These are phyloP conservation scores for Halesus radiatus DNA, from an alignment of 1,140 invertebrate species.

Conservation along the genomic window DNA sequence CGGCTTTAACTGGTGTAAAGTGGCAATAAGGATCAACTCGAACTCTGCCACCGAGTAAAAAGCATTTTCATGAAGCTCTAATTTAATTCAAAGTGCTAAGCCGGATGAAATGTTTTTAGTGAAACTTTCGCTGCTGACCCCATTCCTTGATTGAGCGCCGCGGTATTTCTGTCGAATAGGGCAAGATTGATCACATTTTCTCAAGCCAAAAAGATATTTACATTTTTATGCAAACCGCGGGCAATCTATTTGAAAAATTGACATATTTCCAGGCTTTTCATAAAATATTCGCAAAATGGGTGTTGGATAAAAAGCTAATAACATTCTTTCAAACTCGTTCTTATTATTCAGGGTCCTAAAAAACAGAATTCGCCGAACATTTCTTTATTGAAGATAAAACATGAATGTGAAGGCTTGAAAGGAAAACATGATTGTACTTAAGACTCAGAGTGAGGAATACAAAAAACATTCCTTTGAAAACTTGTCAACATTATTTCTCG, in stretches of 20 bases:
- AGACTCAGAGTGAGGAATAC: background rate
- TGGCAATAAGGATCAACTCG: conserved; percentile 19
- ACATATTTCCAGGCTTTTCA: conserved; percentile 32
- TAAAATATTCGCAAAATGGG: conserved; percentile 33
- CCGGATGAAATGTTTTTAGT: no score
- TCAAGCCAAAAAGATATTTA: conserved; percentile 27
- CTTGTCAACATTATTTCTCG: background rate
- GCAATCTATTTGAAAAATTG: conserved; percentile 40
- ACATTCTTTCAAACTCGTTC: conserved; percentile 33
- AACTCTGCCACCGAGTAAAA: background rate
- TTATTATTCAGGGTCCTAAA: conserved; percentile 33
- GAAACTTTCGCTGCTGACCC: background rate
- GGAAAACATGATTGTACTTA: background rate
- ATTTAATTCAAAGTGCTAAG: background rate
- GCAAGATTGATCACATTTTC: conserved; percentile 40
- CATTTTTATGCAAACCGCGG: conserved; percentile 39
- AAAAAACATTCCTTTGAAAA: background rate
- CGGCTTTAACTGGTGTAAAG: conserved; percentile 36
- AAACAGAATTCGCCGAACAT: conserved; percentile 2
- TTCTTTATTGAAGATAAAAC: conserved; percentile 25
- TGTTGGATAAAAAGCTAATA: conserved; percentile 37
- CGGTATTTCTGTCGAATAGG: conserved; percentile 32
- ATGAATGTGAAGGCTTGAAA: conserved; percentile 28
- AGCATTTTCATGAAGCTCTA: background rate
- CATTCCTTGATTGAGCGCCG: conserved; percentile 12